A percentile compares a stretch with the other conserved stretches of the same genome.
Evolutionary conservation across 1,140 invertebrate genomes (phyloP).

Genomic region (Brachionus calyciflorus): DNA sequence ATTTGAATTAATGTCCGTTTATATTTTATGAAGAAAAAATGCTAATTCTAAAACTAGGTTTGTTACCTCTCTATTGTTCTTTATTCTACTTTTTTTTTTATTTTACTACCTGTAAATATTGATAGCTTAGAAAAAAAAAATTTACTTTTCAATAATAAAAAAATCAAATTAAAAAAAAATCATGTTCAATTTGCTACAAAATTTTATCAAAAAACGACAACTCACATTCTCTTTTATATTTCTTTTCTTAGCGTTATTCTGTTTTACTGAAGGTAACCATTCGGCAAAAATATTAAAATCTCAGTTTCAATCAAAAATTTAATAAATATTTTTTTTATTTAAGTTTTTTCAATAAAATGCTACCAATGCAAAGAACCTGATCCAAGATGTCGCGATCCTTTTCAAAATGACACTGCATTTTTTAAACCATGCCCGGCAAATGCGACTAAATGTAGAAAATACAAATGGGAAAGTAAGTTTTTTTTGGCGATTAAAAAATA

Average conservation of each 20-base stretch:
- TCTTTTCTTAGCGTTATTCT: neutral
- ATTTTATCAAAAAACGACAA: neutral
- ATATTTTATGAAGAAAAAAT: conserved; percentile 29
- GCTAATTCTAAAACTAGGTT: conserved; percentile 15
- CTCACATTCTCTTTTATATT: neutral
- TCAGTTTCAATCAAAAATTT: neutral
- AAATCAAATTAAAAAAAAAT: neutral
- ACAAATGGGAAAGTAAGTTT: conserved; percentile 45
- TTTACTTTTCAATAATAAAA: neutral
- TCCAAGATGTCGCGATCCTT: conserved; percentile 46
- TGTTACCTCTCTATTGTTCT: conserved; percentile 40
- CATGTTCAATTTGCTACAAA: neutral
- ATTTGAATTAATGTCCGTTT: neutral
- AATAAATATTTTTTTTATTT: neutral
- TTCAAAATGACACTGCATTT: conserved; percentile 46
- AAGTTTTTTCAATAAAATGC: conserved; percentile 47
- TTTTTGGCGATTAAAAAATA: too few species aligned
- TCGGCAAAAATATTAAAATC: too few species aligned
- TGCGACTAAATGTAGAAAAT: conserved; percentile 46
- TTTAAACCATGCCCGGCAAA: conserved; percentile 40
- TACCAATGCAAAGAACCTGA: conserved; percentile 47
- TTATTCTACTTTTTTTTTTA: neutral
- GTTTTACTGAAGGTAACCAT: conserved; percentile 9
- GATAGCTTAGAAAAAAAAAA: conserved; percentile 12
- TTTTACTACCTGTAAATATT: conserved; percentile 35